Evolutionary conservation across 2,888 invertebrate genomes (phyloP), one percentile per base, ranked within the genome.

Genomic region (Halictus quadricinctus): DNA sequence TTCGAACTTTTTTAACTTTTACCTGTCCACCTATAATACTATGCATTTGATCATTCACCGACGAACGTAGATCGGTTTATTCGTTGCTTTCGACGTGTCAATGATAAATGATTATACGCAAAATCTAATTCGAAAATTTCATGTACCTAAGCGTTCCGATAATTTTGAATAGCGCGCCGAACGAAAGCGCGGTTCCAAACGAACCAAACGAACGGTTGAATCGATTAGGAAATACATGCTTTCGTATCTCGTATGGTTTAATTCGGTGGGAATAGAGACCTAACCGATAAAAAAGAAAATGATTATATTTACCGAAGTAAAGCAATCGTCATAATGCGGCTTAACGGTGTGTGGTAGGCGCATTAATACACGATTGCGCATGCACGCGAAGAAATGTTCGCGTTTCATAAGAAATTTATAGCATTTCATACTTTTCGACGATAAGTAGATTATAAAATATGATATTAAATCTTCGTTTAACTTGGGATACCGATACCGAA

Each of bases 291-390:
- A 13, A 60, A 77, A 76, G 21, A 46, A 18, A 64, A 18, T 29
- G 2, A 79, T 76, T 73, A 70, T 46, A 54, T 74, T 76, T 41
- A 43, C 58, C 66, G 50, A 5, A 29, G 21, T 36, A 29, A 80
- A 72, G 41, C 3, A 70, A 86, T 72, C 64, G 48, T 84, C 80
- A 81, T 79, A 81, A 78, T 81, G 81, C 69, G 54, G 66, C 21
- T 79, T 50, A 36, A 13, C 25, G 48, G 50, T 72, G 54, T 29
- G 73, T 75, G 48, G 60, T 21, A 54, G 76, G 64, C 79, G 76
- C 64, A 80, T 86, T 86, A 50, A 58, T 58, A 75, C 21, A 18
- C 48, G 46, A 76, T 76, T 84, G 87, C 87, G 87, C 82, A 78
- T 60, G 78, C 76, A 70, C 21, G 15, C 21, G 50, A 58, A 46